Percentiles rank a stretch among this genome's conserved stretches.
Evolutionary conservation across 2,888 invertebrate genomes (phyloP).

Genomic region (Creontiades dilutus): DNA sequence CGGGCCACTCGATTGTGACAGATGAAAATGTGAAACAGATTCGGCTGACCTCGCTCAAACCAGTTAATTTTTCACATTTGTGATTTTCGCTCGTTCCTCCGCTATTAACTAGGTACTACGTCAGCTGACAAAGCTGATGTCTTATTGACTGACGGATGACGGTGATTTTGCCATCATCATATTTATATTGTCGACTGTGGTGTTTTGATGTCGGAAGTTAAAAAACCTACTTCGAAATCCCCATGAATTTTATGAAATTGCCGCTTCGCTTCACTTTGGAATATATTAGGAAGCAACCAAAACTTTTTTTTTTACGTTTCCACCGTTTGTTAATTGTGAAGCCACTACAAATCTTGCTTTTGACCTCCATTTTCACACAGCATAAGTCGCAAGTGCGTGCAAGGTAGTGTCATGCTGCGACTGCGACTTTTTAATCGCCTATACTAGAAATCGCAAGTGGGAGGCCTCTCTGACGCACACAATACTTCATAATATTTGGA

Average conservation of each 20-base stretch:
- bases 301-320: conserved; percentile 14
- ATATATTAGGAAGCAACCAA: not conserved
- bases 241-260: not conserved
- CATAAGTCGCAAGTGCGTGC: conserved; percentile 18
- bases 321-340: conserved; percentile 3
- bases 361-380: conserved; percentile 10
- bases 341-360: conserved; percentile 32
- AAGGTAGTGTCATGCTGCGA: conserved; percentile 15
- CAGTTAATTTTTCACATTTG: conserved; percentile 4
- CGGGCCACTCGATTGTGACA: conserved; percentile 12
- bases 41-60: conserved; percentile 19
- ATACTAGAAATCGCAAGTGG: conserved; percentile 4
- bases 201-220: not conserved
- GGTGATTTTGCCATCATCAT: conserved; percentile 27
- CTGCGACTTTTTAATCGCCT: conserved; percentile 24
- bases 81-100: conserved; percentile 7
- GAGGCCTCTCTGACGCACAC: too few species aligned
- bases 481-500: too few species aligned
- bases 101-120: conserved; percentile 13
- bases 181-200: not conserved
- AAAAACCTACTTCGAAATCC: not conserved
- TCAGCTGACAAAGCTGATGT: conserved; percentile 32
- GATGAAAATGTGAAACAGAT: conserved; percentile 14
- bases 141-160: conserved; percentile 18
- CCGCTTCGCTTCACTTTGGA: too few species aligned